A percentile compares a stretch with the other conserved stretches of the same genome.
Evolutionary conservation across 2,113 vertebrate genomes (phyloP).

Genomic region (Ginglymostoma cirratum): DNA sequence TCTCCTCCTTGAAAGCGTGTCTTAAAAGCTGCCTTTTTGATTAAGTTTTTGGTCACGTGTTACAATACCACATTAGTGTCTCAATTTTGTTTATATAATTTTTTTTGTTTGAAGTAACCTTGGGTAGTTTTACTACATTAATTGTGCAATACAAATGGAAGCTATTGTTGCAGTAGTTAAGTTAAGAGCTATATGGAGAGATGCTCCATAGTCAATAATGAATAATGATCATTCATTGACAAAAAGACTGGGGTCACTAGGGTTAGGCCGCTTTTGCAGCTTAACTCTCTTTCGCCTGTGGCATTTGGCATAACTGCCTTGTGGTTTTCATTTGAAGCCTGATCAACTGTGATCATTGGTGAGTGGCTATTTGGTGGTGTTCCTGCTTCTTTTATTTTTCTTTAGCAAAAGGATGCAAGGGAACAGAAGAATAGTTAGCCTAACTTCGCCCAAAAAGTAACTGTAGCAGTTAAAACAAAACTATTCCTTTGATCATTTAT

Average conservation of each 20-base stretch:
- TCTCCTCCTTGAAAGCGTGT: background rate
- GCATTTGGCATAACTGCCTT: background rate
- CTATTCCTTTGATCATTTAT: background rate
- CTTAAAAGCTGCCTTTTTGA: background rate
- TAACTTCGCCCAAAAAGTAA: background rate
- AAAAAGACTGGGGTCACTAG: background rate
- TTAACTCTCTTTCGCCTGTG: background rate
- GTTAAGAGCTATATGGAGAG: background rate
- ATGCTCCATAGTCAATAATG: background rate
- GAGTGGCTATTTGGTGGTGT: background rate
- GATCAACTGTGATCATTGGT: background rate
- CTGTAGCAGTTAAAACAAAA: background rate
- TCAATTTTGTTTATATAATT: background rate
- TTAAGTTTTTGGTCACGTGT: background rate
- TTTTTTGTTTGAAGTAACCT: background rate
- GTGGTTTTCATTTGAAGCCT: background rate
- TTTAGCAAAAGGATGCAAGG: background rate
- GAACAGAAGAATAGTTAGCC: background rate
- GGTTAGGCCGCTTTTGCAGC: background rate
- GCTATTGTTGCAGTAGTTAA: background rate
- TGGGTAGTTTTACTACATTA: background rate
- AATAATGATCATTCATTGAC: background rate
- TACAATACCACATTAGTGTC: background rate
- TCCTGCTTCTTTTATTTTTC: background rate
- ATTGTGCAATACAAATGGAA: background rate